These are phyloP conservation scores for Julus scanicus DNA, from an alignment of 2,888 invertebrate genomes.

Conservation along the genomic window DNA sequence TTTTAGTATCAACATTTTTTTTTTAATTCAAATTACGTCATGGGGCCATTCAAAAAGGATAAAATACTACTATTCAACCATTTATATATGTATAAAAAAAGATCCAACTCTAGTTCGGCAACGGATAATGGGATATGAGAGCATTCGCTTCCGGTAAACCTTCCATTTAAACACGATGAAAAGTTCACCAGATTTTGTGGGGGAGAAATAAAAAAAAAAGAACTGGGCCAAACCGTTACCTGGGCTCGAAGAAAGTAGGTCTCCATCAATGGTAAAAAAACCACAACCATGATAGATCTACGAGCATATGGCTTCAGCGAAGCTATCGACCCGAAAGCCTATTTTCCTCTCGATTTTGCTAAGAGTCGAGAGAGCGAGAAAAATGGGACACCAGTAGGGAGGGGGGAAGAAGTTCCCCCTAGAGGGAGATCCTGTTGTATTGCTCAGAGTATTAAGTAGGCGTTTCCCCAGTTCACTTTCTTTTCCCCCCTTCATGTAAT, in stretches of 20 bases:
- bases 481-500: not conserved
- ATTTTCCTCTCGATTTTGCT: not conserved
- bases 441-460: not conserved
- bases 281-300: not conserved
- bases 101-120: too few relatives aligned
- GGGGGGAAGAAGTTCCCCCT: not conserved
- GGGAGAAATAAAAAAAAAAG: too few relatives aligned
- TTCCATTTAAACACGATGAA: not conserved
- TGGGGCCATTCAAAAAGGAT: too few relatives aligned
- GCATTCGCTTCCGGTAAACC: not conserved
- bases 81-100: too few relatives aligned
- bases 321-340: slow-evolving; percentile 27
- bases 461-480: not conserved
- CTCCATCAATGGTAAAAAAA: not conserved
- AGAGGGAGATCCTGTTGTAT: not conserved
- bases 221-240: slow-evolving; percentile 18
- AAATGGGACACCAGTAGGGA: not conserved
- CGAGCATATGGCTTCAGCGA: not conserved
- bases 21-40: too few relatives aligned
- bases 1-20: too few relatives aligned
- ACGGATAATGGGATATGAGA: not conserved
- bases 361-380: not conserved
- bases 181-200: not conserved
- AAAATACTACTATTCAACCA: too few relatives aligned
- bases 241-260: not conserved